Evolutionary conservation across 2,888 invertebrate genomes (phyloP).

Genomic region (Pollenia angustigena): DNA sequence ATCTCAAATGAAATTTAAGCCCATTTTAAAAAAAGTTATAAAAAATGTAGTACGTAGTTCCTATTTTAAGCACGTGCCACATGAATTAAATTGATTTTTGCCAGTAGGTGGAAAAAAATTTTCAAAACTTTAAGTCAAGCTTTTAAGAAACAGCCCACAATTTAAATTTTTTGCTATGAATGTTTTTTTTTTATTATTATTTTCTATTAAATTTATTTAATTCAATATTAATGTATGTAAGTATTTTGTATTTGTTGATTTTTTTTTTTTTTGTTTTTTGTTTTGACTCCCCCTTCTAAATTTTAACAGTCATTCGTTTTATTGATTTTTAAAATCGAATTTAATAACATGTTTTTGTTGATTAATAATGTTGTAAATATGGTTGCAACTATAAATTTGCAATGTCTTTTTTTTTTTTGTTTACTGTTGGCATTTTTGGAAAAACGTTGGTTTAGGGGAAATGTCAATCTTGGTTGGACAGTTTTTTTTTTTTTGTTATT

Average conservation of each 20-base stretch:
- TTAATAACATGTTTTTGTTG: conserved; percentile 56
- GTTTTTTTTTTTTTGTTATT: not conserved
- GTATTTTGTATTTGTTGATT: not conserved
- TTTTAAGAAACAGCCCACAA: conserved; percentile 62
- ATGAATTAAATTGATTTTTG: conserved; percentile 84
- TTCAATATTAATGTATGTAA: conserved; percentile 11
- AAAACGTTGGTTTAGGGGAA: conserved; percentile 26
- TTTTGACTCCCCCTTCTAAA: conserved; percentile 61
- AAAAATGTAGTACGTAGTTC: conserved; percentile 49
- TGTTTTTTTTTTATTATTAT: conserved; percentile 22
- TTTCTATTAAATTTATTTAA: conserved; percentile 34
- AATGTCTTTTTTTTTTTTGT: not conserved
- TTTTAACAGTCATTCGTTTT: conserved; percentile 61
- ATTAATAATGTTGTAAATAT: conserved; percentile 61
- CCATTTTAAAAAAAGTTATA: not conserved
- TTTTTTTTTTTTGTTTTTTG: conserved; percentile 8
- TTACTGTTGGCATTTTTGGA: not conserved
- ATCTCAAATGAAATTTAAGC: conserved; percentile 54
- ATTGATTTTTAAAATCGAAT: conserved; percentile 58
- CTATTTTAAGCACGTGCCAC: conserved; percentile 84
- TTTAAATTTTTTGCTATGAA: conserved; percentile 43
- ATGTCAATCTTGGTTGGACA: conserved; percentile 14
- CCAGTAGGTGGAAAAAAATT: conserved; percentile 82
- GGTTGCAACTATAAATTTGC: conserved; percentile 20
- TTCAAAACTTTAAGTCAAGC: conserved; percentile 74